These are phyloP conservation scores for Rhegmatorhina hoffmannsi DNA, from an alignment of 2,113 vertebrate species.

Conservation along the genomic window DNA sequence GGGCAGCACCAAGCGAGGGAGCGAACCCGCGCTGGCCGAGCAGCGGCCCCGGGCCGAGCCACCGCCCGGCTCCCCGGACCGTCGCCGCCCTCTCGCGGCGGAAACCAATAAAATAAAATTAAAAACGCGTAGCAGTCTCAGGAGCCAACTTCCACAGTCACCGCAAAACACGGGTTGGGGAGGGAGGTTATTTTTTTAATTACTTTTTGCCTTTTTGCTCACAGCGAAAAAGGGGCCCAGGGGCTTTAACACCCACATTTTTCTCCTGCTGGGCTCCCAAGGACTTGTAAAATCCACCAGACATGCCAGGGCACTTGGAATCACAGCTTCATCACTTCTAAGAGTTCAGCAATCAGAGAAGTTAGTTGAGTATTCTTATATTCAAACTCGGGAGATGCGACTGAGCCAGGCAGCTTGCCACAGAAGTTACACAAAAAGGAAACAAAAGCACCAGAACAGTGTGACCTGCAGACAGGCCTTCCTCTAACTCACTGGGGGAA, in stretches of 20 bases:
- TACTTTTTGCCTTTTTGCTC: not conserved
- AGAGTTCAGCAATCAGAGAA: not conserved
- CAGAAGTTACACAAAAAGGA: not conserved
- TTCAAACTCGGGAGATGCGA: not conserved
- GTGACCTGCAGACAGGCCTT: not conserved
- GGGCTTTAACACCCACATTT: not conserved
- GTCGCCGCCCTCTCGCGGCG: conserved; percentile 72
- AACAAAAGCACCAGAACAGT: not conserved
- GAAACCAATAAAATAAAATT: not conserved
- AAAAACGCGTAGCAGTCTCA: fast-evolving
- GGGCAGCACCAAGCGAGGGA: not conserved
- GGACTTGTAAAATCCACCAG: not conserved
- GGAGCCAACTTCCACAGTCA: not conserved
- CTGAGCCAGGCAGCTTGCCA: not conserved
- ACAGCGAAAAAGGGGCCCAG: not conserved
- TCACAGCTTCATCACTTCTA: not conserved
- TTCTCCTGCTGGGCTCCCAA: not conserved
- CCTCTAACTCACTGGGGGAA: not conserved
- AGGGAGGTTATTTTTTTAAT: fast-evolving
- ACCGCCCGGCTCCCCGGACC: not conserved
- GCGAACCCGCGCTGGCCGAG: no score
- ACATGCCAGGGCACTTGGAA: not conserved
- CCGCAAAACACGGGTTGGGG: fast-evolving
- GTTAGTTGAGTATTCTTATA: not conserved
- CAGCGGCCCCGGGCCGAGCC: not conserved